These are phyloP conservation scores for Caradrina clavipalpis DNA, from an alignment of 2,888 invertebrate genomes.

Conservation along the genomic window DNA sequence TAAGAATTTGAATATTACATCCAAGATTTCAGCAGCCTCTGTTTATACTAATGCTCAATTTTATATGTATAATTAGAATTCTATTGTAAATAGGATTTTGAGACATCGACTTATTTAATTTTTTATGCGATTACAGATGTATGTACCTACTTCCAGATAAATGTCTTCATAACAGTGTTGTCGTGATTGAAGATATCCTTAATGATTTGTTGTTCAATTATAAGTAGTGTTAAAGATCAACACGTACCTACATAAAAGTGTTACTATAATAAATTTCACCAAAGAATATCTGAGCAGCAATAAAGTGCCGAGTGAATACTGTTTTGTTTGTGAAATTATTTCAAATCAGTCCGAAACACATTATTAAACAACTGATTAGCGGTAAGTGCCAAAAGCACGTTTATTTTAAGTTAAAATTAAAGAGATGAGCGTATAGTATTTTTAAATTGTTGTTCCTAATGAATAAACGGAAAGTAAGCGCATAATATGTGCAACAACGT, in stretches of 20 bases:
- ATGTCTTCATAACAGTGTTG: slow-evolving; percentile 45
- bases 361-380: slow-evolving; percentile 76
- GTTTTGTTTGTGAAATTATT: slow-evolving; percentile 61
- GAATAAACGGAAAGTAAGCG: slow-evolving; percentile 85
- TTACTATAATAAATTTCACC: slow-evolving; percentile 74
- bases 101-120: slow-evolving; percentile 79
- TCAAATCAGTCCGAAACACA: slow-evolving; percentile 57
- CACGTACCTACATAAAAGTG: slow-evolving; percentile 56
- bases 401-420: slow-evolving; percentile 84
- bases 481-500: slow-evolving; percentile 81
- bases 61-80: slow-evolving; percentile 82
- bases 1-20: slow-evolving; percentile 83
- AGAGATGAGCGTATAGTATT: slow-evolving; percentile 87
- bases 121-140: slow-evolving; percentile 50
- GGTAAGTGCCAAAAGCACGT: slow-evolving; percentile 89
- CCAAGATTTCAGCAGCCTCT: slow-evolving; percentile 82
- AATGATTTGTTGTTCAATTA: slow-evolving; percentile 57
- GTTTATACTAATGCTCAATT: slow-evolving; percentile 90
- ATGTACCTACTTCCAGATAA: slow-evolving; percentile 56
- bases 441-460: slow-evolving; percentile 90
- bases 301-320: slow-evolving; percentile 59
- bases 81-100: slow-evolving; percentile 72
- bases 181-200: slow-evolving; percentile 46
- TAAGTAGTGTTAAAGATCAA: slow-evolving; percentile 61
- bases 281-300: slow-evolving; percentile 78